Evolutionary conservation across 2,888 invertebrate genomes (phyloP), one percentile per base, ranked within the genome.

Genomic region (Heteropelma amictum): DNA sequence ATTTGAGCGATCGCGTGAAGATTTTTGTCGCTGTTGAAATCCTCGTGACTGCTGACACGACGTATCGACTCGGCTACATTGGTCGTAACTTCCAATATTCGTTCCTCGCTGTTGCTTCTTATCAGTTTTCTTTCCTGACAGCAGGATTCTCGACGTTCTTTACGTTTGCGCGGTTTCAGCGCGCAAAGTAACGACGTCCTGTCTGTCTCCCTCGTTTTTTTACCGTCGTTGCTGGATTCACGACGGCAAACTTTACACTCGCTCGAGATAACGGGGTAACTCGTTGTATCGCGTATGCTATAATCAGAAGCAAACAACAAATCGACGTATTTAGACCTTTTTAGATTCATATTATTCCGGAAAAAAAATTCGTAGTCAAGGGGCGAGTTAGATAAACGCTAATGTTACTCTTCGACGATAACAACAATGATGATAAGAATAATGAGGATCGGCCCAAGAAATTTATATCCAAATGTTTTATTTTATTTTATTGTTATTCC

Each of bases 31-130:
- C 85, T 89, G 64, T 88, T 88, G 81, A 93, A 92, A 85, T 93
- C 92, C 85, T 93, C 93, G 86, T 92, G 92, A 73, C 92, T 93
- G 77, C 92, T 92, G n/a, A 93, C 93, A 81, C 92, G 90, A 65
- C 92, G 89, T 35, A 93, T 92, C 47, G 81, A 78, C 45, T 79
- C 79, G 17, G 67, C 72, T 45, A 77, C 68, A 54, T 79, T 78
- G 19, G 78, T 76, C 38, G 73, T 73, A 19, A 72, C 86, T 56
- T 88, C 88, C 58, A 87, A 84, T 78, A 88, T 86, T 26, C 84
- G 85, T 76, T 89, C 89, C 71, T 89, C 89, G 79, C 89, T 89
- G 80, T 83, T 89, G 70, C 89, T 89, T 64, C 89, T 87, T 78
- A 88, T 87, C 19, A 89, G 81, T 74, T 89, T 89, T 35, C 87